These are phyloP conservation scores for Oxyteleia sp. DNA, from an alignment of 2,888 invertebrate species.

Conservation along the genomic window DNA sequence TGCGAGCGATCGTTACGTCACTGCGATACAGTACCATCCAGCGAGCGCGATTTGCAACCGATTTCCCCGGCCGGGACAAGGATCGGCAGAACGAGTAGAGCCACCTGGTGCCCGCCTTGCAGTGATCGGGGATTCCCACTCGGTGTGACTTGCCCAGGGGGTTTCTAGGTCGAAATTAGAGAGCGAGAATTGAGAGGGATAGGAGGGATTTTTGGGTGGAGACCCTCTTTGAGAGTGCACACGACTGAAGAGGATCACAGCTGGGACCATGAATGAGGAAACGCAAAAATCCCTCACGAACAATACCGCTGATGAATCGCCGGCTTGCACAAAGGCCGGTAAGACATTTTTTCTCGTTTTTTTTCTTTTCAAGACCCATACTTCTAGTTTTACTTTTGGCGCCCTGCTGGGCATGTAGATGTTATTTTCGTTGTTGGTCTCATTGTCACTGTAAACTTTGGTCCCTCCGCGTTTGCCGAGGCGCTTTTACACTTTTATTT, in stretches of 20 bases:
- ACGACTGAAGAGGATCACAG: not conserved
- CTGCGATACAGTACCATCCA: slow-evolving; percentile 13
- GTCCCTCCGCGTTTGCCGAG: too few relatives aligned
- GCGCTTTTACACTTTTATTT: too few relatives aligned
- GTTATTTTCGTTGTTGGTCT: too few relatives aligned
- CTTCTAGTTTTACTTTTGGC: too few relatives aligned
- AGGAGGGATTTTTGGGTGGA: slow-evolving; percentile 40
- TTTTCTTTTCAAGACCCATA: too few relatives aligned
- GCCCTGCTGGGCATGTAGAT: too few relatives aligned
- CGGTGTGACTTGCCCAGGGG: not conserved
- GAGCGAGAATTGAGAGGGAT: not conserved
- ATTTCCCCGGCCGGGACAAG: slow-evolving; percentile 9
- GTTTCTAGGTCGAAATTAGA: not conserved
- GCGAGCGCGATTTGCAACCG: slow-evolving; percentile 8
- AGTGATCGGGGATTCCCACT: slow-evolving; percentile 3
- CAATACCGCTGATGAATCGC: slow-evolving; percentile 79
- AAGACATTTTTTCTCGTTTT: slow-evolving; percentile 68
- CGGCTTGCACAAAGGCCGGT: slow-evolving; percentile 82
- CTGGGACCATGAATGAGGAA: slow-evolving; percentile 82
- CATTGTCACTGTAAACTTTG: too few relatives aligned
- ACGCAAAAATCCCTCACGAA: slow-evolving; percentile 80
- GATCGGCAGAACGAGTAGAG: too few relatives aligned
- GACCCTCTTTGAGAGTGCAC: slow-evolving; percentile 16
- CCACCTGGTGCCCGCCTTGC: not conserved
- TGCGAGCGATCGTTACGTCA: slow-evolving; percentile 33